phyloP scores from a whole-genome alignment of 2,113 vertebrate genomes.

The Equus quagga region DNA sequence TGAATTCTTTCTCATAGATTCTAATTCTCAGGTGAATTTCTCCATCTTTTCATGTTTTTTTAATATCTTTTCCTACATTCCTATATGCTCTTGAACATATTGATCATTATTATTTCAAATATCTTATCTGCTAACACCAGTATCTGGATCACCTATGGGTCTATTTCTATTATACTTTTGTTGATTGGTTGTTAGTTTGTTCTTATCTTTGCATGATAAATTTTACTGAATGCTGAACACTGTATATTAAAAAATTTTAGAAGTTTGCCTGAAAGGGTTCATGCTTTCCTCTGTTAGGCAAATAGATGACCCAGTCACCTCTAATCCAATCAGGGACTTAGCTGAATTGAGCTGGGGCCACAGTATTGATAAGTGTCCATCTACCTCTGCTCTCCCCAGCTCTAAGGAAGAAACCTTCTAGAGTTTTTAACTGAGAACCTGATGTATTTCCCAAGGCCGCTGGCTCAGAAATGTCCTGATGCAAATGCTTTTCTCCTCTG shows the following conservation, averaged over 20 bases:
- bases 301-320: not conserved
- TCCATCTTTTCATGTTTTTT: not conserved
- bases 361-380: too few relatives aligned
- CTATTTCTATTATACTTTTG: not conserved
- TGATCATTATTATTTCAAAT: not conserved
- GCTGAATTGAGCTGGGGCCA: not conserved
- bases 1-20: not conserved
- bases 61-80: not conserved
- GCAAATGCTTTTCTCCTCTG: not conserved
- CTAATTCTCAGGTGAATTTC: not conserved
- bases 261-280: not conserved
- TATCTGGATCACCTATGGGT: not conserved
- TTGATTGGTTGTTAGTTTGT: not conserved
- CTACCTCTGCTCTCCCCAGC: not conserved
- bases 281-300: not conserved
- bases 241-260: not conserved
- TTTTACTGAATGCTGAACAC: not conserved
- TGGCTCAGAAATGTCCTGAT: not conserved
- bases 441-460: not conserved
- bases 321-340: not conserved
- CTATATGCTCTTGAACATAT: not conserved
- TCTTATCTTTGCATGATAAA: not conserved
- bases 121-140: not conserved
- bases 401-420: not conserved
- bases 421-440: not conserved